These are phyloP conservation scores for Cyphomyrus discorhynchus DNA, from an alignment of 2,113 vertebrate species.

Conservation along the genomic window DNA sequence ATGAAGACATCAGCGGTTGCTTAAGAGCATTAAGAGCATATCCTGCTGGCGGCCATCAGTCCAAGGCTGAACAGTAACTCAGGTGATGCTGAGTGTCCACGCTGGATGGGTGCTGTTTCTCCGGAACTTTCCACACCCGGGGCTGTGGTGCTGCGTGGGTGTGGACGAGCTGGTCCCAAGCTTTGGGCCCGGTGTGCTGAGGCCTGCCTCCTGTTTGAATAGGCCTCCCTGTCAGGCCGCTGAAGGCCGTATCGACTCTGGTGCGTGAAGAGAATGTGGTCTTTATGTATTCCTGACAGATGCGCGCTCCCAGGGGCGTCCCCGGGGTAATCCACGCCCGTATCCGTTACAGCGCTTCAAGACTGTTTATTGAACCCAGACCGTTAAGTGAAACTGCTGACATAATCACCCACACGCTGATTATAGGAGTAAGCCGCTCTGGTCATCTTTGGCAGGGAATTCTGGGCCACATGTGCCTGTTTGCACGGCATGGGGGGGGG, in stretches of 20 bases:
- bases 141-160: background rate
- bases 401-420: background rate
- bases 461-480: background rate
- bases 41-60: background rate
- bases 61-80: too few relatives aligned
- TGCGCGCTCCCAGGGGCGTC: background rate
- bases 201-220: background rate
- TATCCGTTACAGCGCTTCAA: background rate
- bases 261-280: background rate
- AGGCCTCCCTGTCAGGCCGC: background rate
- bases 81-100: background rate
- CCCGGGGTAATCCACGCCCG: background rate
- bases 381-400: background rate
- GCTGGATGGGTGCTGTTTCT: background rate
- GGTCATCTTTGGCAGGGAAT: background rate
- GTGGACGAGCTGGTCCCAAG: background rate
- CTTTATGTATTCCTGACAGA: background rate
- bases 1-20: background rate
- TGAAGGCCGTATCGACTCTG: background rate
- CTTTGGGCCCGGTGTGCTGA: background rate
- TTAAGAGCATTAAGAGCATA: background rate
- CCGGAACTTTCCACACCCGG: background rate
- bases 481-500: background rate
- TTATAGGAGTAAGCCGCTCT: background rate
- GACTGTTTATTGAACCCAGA: background rate